These are phyloP conservation scores for Priapulus caudatus DNA, from an alignment of 2,888 invertebrate species.

Conservation along the genomic window DNA sequence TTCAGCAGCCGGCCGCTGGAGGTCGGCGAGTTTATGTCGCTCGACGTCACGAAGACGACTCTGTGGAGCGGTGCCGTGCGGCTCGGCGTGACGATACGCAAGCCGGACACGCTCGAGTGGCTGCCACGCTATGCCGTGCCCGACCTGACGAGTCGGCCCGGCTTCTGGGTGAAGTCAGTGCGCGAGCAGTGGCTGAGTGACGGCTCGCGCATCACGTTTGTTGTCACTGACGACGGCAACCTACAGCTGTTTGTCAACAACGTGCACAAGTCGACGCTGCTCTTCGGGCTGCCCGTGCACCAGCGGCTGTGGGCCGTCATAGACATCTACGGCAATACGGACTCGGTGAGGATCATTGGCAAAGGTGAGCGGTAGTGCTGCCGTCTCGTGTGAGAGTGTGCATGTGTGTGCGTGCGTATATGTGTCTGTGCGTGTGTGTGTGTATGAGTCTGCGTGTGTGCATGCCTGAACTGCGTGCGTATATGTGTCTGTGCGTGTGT, in stretches of 20 bases:
- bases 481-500: too few relatives aligned
- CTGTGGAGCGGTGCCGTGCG: conserved; percentile 36
- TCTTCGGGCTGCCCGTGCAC: conserved; percentile 30
- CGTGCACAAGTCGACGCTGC: conserved; percentile 34
- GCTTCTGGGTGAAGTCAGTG: conserved; percentile 34
- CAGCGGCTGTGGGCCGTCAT: conserved; percentile 33
- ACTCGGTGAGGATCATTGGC: conserved; percentile 30
- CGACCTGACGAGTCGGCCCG: conserved; percentile 29
- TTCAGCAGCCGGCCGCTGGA: background rate
- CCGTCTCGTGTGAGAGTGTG: background rate
- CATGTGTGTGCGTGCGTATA: too few relatives aligned
- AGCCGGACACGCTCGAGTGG: conserved; percentile 28
- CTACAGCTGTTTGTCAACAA: conserved; percentile 36
- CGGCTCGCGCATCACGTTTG: conserved; percentile 31
- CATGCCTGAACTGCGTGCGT: too few relatives aligned
- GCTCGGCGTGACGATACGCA: conserved; percentile 33
- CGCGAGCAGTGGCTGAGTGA: conserved; percentile 28
- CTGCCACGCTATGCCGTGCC: conserved; percentile 35
- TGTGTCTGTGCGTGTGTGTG: too few relatives aligned
- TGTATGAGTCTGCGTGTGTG: too few relatives aligned
- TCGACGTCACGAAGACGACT: background rate
- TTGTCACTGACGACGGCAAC: conserved; percentile 30
- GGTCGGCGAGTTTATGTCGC: background rate
- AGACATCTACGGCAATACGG: conserved; percentile 39
- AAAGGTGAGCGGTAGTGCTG: conserved; percentile 29